phyloP scores from a whole-genome alignment of 2,113 vertebrate species.

The Bubo bubo region DNA sequence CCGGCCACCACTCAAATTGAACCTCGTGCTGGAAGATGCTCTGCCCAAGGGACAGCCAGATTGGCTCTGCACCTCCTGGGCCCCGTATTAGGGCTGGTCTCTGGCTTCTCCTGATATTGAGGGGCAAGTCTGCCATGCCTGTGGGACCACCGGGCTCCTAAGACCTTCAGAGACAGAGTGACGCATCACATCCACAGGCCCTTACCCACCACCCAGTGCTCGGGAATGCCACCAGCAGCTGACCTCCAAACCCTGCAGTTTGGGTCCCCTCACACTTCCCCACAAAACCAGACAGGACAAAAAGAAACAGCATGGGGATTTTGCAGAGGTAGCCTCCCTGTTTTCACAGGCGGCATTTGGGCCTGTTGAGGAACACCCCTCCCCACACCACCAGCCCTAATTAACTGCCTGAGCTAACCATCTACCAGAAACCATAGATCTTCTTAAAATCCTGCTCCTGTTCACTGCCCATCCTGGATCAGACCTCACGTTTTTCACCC shows the following conservation, averaged over 20 bases:
- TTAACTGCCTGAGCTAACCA: not conserved
- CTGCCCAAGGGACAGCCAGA: not conserved
- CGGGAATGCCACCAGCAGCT: not conserved
- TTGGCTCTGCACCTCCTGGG: not conserved
- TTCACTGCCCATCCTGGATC: not conserved
- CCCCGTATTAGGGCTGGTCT: rapidly evolving
- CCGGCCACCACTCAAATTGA: not conserved
- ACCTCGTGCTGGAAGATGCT: not conserved
- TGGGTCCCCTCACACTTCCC: not conserved
- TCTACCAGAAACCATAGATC: not conserved
- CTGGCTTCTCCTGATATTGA: not conserved
- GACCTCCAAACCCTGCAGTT: not conserved
- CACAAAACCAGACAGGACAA: not conserved
- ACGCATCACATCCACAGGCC: rapidly evolving
- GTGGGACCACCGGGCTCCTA: not conserved
- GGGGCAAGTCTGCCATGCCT: not conserved
- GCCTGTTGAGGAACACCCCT: not conserved
- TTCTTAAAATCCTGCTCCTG: not conserved
- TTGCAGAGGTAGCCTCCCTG: not conserved
- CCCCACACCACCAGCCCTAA: not conserved
- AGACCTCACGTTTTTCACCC: not conserved
- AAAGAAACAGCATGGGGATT: not conserved
- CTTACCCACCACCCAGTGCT: not conserved
- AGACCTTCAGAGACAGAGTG: not conserved
- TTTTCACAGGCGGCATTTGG: not conserved